Evolutionary conservation across 2,797 vertebrate genomes (phyloP).

Genomic region (Adelosebastes latens): DNA sequence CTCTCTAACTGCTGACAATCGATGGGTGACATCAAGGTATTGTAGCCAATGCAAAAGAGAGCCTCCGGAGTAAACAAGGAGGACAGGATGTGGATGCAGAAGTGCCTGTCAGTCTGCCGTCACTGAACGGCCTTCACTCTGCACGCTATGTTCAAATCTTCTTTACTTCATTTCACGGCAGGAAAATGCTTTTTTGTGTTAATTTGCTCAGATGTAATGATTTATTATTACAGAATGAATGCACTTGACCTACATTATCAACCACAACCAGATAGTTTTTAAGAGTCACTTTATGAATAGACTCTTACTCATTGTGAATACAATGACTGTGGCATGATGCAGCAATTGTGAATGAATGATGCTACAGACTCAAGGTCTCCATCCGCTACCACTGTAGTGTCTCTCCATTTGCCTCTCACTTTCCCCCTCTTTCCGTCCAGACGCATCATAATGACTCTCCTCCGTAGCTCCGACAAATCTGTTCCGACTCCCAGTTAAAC

Average conservation of each 20-base stretch:
- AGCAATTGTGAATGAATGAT: constrained; percentile 23
- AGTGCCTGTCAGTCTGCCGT: constrained; percentile 38
- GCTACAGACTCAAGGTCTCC: constrained; percentile 34
- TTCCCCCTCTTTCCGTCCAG: constrained; percentile 8
- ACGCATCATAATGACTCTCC: constrained; percentile 34
- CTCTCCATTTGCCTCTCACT: constrained; percentile 22
- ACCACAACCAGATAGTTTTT: not conserved
- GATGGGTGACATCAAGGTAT: constrained; percentile 79
- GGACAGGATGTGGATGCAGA: constrained; percentile 60
- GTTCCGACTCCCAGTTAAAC: constrained; percentile 51
- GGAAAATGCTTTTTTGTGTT: not conserved
- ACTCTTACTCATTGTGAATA: constrained; percentile 18
- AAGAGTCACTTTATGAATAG: constrained; percentile 17
- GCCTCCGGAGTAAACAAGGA: constrained; percentile 70
- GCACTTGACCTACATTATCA: not conserved
- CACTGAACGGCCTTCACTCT: constrained; percentile 13
- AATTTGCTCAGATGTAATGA: not conserved
- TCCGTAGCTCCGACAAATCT: constrained; percentile 44
- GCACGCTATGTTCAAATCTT: not conserved
- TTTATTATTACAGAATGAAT: not conserved
- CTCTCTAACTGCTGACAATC: constrained; percentile 81
- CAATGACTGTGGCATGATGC: constrained; percentile 3
- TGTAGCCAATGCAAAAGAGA: constrained; percentile 78
- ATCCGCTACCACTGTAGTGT: constrained; percentile 2
- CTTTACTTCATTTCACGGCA: constrained; percentile 2